Percentiles rank a stretch among this genome's conserved stretches.
Conservation (phyloP, 2,113 vertebrate genomes). For the Chionodraco myersi region DNA sequence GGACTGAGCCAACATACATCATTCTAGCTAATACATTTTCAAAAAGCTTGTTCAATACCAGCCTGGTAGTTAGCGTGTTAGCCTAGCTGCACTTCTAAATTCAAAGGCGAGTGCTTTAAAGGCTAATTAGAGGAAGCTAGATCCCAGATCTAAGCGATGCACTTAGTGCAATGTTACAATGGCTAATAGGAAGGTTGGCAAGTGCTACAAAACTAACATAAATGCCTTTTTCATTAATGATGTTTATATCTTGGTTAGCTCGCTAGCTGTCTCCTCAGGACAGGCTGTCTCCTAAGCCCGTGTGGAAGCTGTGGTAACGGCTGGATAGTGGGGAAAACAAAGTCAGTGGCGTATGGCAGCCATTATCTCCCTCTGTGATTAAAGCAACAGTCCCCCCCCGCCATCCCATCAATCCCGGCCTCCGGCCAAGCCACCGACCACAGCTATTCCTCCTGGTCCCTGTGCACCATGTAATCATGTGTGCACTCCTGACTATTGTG, state of each 20-base stretch:
- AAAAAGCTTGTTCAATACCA: neutral
- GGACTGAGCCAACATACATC: too few species aligned
- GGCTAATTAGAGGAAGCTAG: too few species aligned
- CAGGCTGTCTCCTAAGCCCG: conserved; percentile 5
- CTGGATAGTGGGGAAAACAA: conserved; percentile 62
- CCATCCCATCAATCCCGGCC: conserved; percentile 40
- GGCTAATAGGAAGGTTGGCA: neutral
- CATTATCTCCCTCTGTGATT: conserved; percentile 88
- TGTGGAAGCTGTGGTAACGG: conserved; percentile 41
- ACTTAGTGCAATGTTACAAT: neutral
- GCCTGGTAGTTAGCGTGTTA: neutral
- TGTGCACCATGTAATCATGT: conserved; percentile 80
- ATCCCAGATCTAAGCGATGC: neutral
- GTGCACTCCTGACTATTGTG: conserved; percentile 80
- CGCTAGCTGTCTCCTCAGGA: neutral
- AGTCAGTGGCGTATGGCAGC: conserved; percentile 80
- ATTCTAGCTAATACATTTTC: too few species aligned
- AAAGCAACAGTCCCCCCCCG: conserved; percentile 83
- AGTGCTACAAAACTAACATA: neutral
- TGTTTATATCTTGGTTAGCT: neutral
- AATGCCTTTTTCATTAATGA: neutral
- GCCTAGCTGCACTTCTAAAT: neutral
- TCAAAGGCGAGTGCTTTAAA: neutral
- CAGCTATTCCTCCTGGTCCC: conserved; percentile 85
- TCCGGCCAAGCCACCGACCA: conserved; percentile 84